Evolutionary conservation across 2,797 vertebrate species (phyloP), one percentile per base, ranked within the genome.

Genomic region (Parambassis ranga): DNA sequence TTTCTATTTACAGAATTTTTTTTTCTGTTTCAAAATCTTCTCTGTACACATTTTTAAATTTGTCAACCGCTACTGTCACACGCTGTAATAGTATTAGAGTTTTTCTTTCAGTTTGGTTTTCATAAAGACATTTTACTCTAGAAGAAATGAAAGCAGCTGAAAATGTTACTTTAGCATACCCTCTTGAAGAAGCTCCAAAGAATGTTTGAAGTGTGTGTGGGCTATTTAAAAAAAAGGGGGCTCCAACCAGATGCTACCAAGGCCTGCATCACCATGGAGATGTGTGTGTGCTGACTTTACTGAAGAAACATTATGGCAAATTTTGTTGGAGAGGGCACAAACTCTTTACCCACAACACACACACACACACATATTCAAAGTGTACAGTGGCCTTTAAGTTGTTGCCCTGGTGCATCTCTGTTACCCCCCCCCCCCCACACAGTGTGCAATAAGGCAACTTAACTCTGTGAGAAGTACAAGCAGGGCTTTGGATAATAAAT

Each of bases 1-100:
- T 88, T 92, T 91, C 71, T 94, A 93, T 94, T 91, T 94, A 94
- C 93, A 94, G 68, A 84, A n/a, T n/a, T n/a, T n/a, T n/a, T n/a
- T n/a, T 86, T 79, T 90, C 68, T 81, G 73, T 79, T 85, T 82
- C 80, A 87, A 93, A 92, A 92, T 90, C 86, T 77, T 89, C 79
- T 92, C 90, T 92, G 90, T 94, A 95, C 93, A 95, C 52, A 91
- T 87, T 81, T 86, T 90, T 81, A 77, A 71, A 83, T 87, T 92
- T 88, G 90, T 85, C 86, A 90, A 71, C 59, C 60, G 49, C 55
- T 61, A 62, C 52, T 63, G 71, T 77, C 79, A 75, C 66, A 64
- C 62, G 35, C 71, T 86, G 76, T 63, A 76, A 60, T 60, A 77
- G 82, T 73, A 68, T 77, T 76, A 39, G 55, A 63, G 70, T 60